Percentiles rank a stretch among this genome's conserved stretches.
phyloP scores from a whole-genome alignment of 1,140 invertebrate genomes.

The Drosophila varians region DNA sequence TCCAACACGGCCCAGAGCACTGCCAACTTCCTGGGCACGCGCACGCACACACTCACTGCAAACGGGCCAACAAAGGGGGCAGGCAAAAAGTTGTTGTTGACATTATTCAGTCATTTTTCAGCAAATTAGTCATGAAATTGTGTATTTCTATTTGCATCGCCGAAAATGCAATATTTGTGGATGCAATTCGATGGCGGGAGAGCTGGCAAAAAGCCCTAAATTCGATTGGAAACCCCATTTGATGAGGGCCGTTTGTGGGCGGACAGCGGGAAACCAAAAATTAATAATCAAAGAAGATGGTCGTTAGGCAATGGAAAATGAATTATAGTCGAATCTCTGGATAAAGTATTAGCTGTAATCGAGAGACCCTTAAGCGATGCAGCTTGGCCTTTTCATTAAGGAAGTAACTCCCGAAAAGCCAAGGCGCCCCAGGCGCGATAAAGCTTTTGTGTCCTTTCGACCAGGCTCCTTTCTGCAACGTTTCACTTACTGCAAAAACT shows the following conservation, averaged over 20 bases:
- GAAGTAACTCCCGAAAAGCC: conserved; percentile 26
- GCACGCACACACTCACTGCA: neutral
- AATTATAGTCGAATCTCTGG: neutral
- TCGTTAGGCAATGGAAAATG: neutral
- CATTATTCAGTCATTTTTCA: conserved; percentile 70
- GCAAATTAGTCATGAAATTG: conserved; percentile 75
- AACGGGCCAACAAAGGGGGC: conserved; percentile 43
- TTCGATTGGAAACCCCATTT: conserved; percentile 17
- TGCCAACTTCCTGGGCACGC: conserved; percentile 62
- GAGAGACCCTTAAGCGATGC: neutral
- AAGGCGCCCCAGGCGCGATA: conserved; percentile 33
- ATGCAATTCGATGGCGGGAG: conserved; percentile 24
- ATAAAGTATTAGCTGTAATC: neutral
- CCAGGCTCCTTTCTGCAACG: conserved; percentile 26
- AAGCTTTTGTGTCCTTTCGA: conserved; percentile 43
- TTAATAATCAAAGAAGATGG: neutral
- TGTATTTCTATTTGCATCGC: conserved; percentile 61
- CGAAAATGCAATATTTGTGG: conserved; percentile 44
- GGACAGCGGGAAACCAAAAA: neutral
- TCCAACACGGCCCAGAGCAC: conserved; percentile 64
- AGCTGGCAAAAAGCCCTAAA: conserved; percentile 6
- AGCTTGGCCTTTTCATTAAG: conserved; percentile 37
- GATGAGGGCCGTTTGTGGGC: neutral
- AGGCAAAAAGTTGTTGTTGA: conserved; percentile 60
- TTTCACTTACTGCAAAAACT: conserved; percentile 40